phyloP scores from a whole-genome alignment of 2,797 vertebrate species.

The Rhinoraja longicauda region DNA sequence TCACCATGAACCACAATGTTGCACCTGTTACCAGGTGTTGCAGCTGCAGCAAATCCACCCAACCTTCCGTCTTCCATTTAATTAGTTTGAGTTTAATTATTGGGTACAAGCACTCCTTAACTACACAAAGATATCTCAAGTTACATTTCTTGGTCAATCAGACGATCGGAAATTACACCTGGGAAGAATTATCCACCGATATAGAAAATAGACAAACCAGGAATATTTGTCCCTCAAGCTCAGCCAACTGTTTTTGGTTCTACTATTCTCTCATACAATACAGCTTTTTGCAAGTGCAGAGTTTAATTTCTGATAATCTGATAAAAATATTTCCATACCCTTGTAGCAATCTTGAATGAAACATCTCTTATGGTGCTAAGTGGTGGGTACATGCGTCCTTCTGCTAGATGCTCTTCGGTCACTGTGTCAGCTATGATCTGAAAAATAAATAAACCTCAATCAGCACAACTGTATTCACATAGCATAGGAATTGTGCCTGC shows the following conservation, averaged over 20 bases:
- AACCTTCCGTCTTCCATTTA: too few species aligned
- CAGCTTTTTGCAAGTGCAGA: not conserved
- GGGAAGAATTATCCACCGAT: too few species aligned
- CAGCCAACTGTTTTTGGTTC: not conserved
- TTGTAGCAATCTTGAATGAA: constrained; percentile 89
- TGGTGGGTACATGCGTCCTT: constrained; percentile 89
- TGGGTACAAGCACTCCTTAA: too few species aligned
- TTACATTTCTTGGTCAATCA: too few species aligned
- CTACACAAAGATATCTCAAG: too few species aligned
- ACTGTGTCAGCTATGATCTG: constrained; percentile 85
- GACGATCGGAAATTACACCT: too few species aligned
- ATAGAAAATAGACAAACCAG: not conserved
- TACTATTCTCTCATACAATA: not conserved
- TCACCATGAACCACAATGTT: too few species aligned
- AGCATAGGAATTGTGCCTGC: not conserved
- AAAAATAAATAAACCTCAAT: constrained; percentile 36
- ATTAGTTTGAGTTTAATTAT: too few species aligned
- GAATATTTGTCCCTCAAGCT: not conserved
- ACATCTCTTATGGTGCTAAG: constrained; percentile 84
- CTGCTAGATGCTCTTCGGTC: constrained; percentile 81
- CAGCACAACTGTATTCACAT: not conserved
- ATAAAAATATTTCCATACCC: constrained; percentile 60
- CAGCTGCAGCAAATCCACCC: too few species aligned
- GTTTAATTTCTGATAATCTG: not conserved
- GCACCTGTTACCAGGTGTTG: too few species aligned